Evolutionary conservation across 1,140 invertebrate species (phyloP).

Genomic region (Acromyrmex charruanus): DNA sequence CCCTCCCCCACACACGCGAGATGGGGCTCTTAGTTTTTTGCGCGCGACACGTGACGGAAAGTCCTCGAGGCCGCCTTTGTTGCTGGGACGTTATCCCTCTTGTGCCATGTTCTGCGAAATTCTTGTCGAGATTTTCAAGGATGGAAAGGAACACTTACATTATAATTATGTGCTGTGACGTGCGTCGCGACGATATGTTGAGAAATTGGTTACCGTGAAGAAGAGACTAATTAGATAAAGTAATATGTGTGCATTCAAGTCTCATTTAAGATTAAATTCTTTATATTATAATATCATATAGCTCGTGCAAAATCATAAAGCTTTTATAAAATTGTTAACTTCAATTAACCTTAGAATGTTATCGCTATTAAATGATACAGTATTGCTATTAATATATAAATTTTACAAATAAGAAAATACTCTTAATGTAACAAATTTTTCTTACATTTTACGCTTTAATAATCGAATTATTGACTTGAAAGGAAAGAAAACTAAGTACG

Average conservation of each 20-base stretch:
- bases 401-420: too few species aligned
- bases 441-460: too few species aligned
- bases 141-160: constrained; percentile 35
- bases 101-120: constrained; percentile 49
- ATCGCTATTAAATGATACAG: too few species aligned
- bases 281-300: background rate
- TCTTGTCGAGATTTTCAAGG: constrained; percentile 36
- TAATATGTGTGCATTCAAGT: too few species aligned
- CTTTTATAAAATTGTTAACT: background rate
- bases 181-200: background rate
- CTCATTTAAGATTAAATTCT: constrained; percentile 6
- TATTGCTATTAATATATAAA: too few species aligned
- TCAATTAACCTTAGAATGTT: too few species aligned
- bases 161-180: constrained; percentile 35
- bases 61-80: constrained; percentile 72
- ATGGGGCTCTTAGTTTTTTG: constrained; percentile 64
- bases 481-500: too few species aligned
- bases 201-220: background rate
- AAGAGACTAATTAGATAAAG: background rate
- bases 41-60: constrained; percentile 69
- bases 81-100: constrained; percentile 47
- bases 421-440: too few species aligned
- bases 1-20: constrained; percentile 53
- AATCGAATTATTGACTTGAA: too few species aligned
- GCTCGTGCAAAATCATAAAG: background rate